Percentiles rank a stretch among this genome's conserved stretches.
Evolutionary conservation across 2,797 vertebrate species (phyloP).

Genomic region (Micropoecilia bifurca): DNA sequence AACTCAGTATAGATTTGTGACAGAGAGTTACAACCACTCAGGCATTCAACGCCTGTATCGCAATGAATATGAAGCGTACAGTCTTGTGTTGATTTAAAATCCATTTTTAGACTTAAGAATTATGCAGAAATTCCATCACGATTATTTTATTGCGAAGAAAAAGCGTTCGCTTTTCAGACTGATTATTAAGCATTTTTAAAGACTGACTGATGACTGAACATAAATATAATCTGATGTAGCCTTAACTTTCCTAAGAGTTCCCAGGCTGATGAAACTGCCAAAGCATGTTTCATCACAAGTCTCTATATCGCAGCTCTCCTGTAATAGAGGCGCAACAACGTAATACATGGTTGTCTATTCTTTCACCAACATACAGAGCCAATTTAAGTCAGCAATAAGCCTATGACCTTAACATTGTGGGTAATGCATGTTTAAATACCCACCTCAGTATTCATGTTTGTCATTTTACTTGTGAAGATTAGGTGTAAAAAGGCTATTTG

Average conservation of each 20-base stretch:
- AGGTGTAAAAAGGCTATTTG: conserved; percentile 83
- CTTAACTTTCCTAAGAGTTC: conserved; percentile 42
- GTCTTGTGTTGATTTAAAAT: background rate
- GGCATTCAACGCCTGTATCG: background rate
- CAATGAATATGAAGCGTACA: background rate
- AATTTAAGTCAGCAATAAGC: conserved; percentile 73
- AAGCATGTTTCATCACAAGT: conserved; percentile 67
- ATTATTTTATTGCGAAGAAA: background rate
- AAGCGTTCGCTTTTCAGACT: background rate
- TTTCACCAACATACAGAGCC: conserved; percentile 55
- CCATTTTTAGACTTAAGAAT: background rate
- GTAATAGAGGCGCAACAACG: conserved; percentile 57
- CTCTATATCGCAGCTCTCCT: conserved; percentile 36
- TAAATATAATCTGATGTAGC: background rate
- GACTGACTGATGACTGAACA: background rate
- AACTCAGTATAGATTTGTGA: background rate
- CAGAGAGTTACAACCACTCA: background rate
- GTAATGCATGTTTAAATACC: conserved; percentile 79
- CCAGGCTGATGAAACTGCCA: conserved; percentile 54
- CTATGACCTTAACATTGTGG: conserved; percentile 76
- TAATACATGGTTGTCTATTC: conserved; percentile 59
- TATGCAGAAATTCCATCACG: background rate
- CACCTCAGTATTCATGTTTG: conserved; percentile 79
- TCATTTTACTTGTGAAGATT: conserved; percentile 82
- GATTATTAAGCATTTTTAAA: background rate